phyloP scores from a whole-genome alignment of 2,113 vertebrate genomes.

The Hirundichthys speculiger region DNA sequence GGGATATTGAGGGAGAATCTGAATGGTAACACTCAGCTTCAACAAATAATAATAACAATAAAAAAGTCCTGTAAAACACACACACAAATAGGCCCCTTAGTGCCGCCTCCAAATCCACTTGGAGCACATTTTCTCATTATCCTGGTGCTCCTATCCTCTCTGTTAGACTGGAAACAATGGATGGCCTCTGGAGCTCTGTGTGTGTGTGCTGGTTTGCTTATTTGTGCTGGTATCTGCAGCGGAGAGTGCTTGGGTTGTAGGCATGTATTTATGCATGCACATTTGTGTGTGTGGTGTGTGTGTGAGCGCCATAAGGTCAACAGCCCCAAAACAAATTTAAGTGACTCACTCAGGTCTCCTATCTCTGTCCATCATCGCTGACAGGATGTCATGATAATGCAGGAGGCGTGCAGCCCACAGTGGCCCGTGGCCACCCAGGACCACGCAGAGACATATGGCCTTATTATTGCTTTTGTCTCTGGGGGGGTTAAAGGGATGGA shows the following conservation, averaged over 20 bases:
- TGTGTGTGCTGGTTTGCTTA: constrained; percentile 2
- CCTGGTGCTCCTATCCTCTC: constrained; percentile 38
- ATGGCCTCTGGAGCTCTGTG: constrained; percentile 41
- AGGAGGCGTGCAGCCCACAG: constrained; percentile 47
- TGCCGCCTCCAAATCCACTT: constrained; percentile 55
- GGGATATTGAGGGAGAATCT: constrained; percentile 18
- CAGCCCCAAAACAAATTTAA: constrained; percentile 54
- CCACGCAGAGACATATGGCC: constrained; percentile 54
- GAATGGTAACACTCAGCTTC: neutral
- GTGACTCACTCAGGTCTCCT: constrained; percentile 60
- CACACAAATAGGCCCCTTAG: constrained; percentile 46
- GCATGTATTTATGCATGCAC: constrained; percentile 17
- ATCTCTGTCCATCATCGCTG: constrained; percentile 60
- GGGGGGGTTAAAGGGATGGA: constrained; percentile 34
- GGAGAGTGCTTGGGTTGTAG: constrained; percentile 7
- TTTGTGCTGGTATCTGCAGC: constrained; percentile 37
- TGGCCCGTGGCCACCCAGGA: constrained; percentile 46
- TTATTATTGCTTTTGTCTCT: constrained; percentile 62
- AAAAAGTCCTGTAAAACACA: constrained; percentile 17
- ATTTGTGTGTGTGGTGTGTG: constrained; percentile 16
- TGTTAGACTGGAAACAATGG: constrained; percentile 50
- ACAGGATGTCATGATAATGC: constrained; percentile 55
- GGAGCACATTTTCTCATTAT: constrained; percentile 63
- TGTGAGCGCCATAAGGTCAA: constrained; percentile 42
- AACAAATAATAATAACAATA: constrained; percentile 11